Conservation (phyloP, 2,797 vertebrate genomes). For the Sandelia bainsii region DNA sequence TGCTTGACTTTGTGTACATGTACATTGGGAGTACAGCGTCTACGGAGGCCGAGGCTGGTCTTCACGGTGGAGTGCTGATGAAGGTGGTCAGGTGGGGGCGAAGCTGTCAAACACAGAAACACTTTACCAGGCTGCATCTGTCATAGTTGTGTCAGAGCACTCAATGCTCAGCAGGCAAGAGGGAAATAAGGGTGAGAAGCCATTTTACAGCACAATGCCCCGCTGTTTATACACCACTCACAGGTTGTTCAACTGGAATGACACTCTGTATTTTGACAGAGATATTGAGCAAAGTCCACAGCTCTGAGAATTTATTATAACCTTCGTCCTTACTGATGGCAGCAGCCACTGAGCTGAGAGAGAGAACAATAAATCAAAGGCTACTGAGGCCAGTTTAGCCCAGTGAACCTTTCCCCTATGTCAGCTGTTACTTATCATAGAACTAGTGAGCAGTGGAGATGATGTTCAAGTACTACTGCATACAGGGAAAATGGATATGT, state of each 20-base stretch:
- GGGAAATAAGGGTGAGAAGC: slow-evolving; percentile 40
- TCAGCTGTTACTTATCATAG: not conserved
- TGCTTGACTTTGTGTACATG: not conserved
- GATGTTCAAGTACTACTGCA: not conserved
- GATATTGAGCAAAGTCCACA: slow-evolving; percentile 29
- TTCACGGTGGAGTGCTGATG: slow-evolving; percentile 31
- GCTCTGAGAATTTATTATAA: slow-evolving; percentile 35
- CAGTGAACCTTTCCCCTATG: not conserved
- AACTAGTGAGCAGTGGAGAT: not conserved
- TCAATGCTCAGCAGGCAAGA: slow-evolving; percentile 37
- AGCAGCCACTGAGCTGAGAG: slow-evolving; percentile 26
- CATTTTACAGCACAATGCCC: slow-evolving; percentile 51
- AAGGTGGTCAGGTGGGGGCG: slow-evolving; percentile 49
- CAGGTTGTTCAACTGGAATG: slow-evolving; percentile 35
- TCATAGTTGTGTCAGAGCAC: slow-evolving; percentile 50
- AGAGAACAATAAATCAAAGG: slow-evolving; percentile 24
- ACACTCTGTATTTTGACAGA: slow-evolving; percentile 46
- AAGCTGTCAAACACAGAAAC: slow-evolving; percentile 55
- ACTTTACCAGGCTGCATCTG: slow-evolving; percentile 44
- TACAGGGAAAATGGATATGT: not conserved
- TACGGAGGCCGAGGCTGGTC: not conserved
- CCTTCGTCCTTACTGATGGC: not conserved
- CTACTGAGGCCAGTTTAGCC: not conserved
- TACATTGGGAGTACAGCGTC: not conserved
- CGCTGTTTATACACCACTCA: slow-evolving; percentile 52